A percentile compares a stretch with the other conserved stretches of the same genome.
Conservation (phyloP, 2,888 invertebrate genomes). For the Thelaira solivaga region DNA sequence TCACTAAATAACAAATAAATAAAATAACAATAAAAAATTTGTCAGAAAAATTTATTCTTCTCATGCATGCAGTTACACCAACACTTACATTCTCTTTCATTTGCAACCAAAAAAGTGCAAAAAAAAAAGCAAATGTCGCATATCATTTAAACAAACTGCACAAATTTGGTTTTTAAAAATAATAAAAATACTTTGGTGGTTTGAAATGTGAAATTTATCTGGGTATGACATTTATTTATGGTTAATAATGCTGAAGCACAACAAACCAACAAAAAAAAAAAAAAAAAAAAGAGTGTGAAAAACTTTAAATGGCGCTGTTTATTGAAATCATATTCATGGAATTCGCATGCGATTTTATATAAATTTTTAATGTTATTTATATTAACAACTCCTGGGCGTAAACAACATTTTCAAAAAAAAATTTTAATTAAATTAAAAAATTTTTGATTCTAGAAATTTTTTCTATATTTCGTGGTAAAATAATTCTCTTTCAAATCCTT, state of each 20-base stretch:
- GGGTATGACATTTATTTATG: slow-evolving; percentile 24
- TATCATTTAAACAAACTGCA: background rate
- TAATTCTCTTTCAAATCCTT: no score
- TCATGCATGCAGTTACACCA: no score
- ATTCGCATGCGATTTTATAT: no score
- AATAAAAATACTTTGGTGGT: background rate
- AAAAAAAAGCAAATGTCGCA: background rate
- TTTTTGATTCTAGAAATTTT: no score
- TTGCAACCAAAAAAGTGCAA: background rate
- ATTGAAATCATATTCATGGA: no score
- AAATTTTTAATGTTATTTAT: no score
- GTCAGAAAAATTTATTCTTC: slow-evolving; percentile 10
- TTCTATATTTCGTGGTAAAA: no score
- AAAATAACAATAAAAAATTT: slow-evolving; percentile 10
- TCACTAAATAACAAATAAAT: background rate
- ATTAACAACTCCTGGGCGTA: no score
- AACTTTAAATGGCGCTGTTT: no score
- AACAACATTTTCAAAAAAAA: no score
- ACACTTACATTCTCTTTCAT: background rate
- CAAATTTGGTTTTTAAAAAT: background rate
- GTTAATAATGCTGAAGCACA: background rate
- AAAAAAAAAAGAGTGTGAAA: background rate
- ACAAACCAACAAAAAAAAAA: background rate
- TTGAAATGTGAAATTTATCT: background rate
- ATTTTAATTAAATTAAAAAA: no score